Percentiles rank a stretch among this genome's conserved stretches.
Evolutionary conservation across 2,888 invertebrate species (phyloP).

Genomic region (Xestobium rufovillosum): DNA sequence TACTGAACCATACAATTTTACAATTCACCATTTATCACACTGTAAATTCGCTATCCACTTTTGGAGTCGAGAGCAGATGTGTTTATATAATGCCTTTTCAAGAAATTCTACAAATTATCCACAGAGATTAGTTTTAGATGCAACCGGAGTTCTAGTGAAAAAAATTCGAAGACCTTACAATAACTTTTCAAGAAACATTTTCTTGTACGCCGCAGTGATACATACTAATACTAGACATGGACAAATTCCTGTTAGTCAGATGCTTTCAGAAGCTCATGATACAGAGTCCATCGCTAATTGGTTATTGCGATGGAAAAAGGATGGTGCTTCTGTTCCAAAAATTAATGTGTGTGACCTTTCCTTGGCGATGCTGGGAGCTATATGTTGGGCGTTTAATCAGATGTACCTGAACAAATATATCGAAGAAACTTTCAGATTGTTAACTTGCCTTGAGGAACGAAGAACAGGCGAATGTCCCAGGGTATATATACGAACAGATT

Average conservation of each 20-base stretch:
- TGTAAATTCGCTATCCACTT: constrained; percentile 14
- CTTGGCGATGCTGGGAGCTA: constrained; percentile 10
- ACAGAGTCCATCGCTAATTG: constrained; percentile 9
- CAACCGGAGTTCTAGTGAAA: constrained; percentile 12
- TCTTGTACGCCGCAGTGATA: constrained; percentile 13
- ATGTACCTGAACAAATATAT: not conserved
- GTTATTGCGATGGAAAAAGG: constrained; percentile 10
- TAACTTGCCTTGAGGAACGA: no score
- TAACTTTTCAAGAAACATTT: constrained; percentile 10
- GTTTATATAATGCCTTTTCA: constrained; percentile 14
- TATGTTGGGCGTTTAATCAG: constrained; percentile 7
- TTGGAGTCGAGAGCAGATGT: constrained; percentile 14
- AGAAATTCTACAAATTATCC: not conserved
- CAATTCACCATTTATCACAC: not conserved
- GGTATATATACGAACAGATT: not conserved
- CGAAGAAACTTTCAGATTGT: no score
- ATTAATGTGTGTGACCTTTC: constrained; percentile 13
- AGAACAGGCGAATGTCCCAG: no score
- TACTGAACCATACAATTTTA: constrained; percentile 2
- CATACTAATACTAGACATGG: constrained; percentile 7
- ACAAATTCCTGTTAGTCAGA: constrained; percentile 14
- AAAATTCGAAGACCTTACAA: constrained; percentile 8
- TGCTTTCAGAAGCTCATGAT: constrained; percentile 15
- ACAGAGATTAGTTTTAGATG: constrained; percentile 12
- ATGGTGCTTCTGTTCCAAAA: constrained; percentile 10